A percentile compares a stretch with the other conserved stretches of the same genome.
These are phyloP conservation scores for Meandrina meandrites DNA, from an alignment of 92 coral and sea anemone species.

Conservation along the genomic window DNA sequence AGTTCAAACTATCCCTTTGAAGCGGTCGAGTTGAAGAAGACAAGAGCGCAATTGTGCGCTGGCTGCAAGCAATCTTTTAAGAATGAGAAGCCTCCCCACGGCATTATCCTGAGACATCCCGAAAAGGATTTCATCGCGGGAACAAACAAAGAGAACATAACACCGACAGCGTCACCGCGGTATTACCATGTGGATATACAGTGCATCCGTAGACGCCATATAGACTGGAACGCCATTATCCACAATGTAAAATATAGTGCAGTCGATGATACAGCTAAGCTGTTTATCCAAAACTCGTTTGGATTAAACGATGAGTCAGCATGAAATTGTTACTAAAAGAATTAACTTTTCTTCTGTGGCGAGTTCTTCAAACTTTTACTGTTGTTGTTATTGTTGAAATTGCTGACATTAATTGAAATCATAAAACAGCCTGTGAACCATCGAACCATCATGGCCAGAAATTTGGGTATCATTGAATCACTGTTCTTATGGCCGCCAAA, in stretches of 20 bases:
- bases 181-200: conserved; percentile 5
- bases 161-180: conserved; percentile 1
- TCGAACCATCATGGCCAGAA: no score
- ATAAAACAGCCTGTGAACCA: no score
- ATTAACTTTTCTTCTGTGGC: no score
- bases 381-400: no score
- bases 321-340: no score
- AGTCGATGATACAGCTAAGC: not conserved
- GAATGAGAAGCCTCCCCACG: conserved; percentile 7
- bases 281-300: not conserved
- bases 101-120: not conserved
- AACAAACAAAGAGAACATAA: conserved; percentile 7
- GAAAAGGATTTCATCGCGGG: conserved; percentile 1
- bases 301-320: not conserved
- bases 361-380: no score
- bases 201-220: conserved; percentile 12
- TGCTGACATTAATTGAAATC: no score
- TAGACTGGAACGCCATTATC: not conserved
- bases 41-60: not conserved
- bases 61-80: not conserved
- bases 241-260: not conserved
- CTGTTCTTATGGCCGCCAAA: no score
- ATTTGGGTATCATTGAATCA: no score
- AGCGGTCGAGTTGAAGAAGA: not conserved
- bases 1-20: no score